phyloP scores from a whole-genome alignment of 2,888 invertebrate species.

The Ditula angustiorana region DNA sequence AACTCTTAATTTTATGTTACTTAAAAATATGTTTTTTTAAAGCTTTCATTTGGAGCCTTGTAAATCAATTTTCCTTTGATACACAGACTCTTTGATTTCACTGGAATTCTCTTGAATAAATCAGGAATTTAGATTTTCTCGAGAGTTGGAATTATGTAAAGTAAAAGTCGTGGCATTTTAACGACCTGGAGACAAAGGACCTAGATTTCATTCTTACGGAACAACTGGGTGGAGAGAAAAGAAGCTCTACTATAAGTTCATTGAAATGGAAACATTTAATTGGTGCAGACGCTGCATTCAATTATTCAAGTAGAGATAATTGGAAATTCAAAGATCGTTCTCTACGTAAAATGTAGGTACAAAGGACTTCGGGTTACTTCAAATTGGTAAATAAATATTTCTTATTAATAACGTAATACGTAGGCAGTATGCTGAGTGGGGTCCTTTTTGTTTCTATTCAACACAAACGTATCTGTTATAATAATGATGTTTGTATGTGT shows the following conservation, averaged over 20 bases:
- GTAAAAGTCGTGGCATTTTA: slow-evolving; percentile 10
- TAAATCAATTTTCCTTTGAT: slow-evolving; percentile 4
- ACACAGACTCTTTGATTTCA: background rate
- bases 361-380: background rate
- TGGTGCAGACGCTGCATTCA: slow-evolving; percentile 61
- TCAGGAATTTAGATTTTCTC: background rate
- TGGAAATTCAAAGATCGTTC: background rate
- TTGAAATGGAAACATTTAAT: slow-evolving; percentile 72
- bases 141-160: slow-evolving; percentile 11
- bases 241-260: slow-evolving; percentile 46
- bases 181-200: slow-evolving; percentile 18
- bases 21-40: background rate
- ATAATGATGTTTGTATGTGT: too few species aligned
- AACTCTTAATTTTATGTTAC: background rate
- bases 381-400: background rate
- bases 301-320: slow-evolving; percentile 48
- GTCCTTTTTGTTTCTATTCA: too few species aligned
- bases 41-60: background rate
- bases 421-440: too few species aligned
- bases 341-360: background rate
- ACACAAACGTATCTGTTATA: too few species aligned
- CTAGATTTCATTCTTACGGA: slow-evolving; percentile 7
- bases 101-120: slow-evolving; percentile 4
- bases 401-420: background rate
- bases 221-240: background rate